Evolutionary conservation across 1,140 invertebrate species (phyloP).

Genomic region (Psix sp.): DNA sequence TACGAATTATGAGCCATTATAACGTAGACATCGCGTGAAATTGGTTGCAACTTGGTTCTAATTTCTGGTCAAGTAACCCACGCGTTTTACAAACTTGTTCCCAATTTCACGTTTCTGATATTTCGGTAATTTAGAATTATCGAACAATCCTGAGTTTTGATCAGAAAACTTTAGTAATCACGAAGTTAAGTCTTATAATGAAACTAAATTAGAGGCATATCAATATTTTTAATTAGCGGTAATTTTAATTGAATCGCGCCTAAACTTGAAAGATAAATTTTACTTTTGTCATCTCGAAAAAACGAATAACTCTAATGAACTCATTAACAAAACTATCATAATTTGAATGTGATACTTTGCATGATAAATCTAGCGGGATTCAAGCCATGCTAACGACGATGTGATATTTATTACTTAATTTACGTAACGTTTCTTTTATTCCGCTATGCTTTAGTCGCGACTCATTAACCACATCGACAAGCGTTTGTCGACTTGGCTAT

Average conservation of each 20-base stretch:
- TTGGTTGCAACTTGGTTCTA: not conserved
- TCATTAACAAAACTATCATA: conserved; percentile 15
- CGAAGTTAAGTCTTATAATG: too few relatives aligned
- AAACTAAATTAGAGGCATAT: too few relatives aligned
- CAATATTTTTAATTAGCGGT: too few relatives aligned
- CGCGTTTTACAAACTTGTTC: too few relatives aligned
- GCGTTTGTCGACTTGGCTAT: conserved; percentile 11
- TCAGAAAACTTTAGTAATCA: too few relatives aligned
- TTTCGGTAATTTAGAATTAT: too few relatives aligned
- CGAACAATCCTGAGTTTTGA: too few relatives aligned
- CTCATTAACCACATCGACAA: conserved; percentile 40
- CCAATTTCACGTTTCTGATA: too few relatives aligned
- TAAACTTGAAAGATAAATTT: too few relatives aligned
- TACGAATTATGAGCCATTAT: conserved; percentile 27
- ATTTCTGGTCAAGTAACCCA: too few relatives aligned
- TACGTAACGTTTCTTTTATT: conserved; percentile 38
- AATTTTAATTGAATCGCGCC: too few relatives aligned
- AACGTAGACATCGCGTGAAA: conserved; percentile 7
- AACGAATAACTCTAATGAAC: conserved; percentile 26
- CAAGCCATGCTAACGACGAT: conserved; percentile 7
- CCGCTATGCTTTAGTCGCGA: conserved; percentile 27
- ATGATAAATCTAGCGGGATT: conserved; percentile 2
- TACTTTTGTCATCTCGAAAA: too few relatives aligned
- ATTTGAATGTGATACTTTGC: not conserved
- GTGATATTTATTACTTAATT: conserved; percentile 40